These are phyloP conservation scores for Alfaro cultratus DNA, from an alignment of 2,797 vertebrate species.

Conservation along the genomic window DNA sequence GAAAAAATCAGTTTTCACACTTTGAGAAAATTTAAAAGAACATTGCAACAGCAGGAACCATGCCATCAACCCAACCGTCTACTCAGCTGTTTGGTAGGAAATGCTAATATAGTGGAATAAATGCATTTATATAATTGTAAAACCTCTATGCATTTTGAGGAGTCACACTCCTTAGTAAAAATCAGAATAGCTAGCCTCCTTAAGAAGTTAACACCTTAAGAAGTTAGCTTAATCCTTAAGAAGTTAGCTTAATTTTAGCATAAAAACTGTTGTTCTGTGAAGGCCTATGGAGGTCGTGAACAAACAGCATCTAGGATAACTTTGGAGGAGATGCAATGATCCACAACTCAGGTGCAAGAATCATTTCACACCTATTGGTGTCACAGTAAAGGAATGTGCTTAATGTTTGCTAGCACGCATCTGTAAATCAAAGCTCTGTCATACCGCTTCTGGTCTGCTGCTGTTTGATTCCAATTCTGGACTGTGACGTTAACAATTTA, in stretches of 20 bases:
- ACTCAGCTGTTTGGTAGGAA: neutral
- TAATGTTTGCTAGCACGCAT: slow-evolving; percentile 12
- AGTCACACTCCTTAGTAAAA: neutral
- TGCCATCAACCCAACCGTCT: neutral
- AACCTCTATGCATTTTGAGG: slow-evolving; percentile 31
- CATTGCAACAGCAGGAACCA: neutral
- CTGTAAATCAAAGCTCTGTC: slow-evolving; percentile 21
- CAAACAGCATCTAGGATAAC: neutral
- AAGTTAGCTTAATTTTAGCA: neutral
- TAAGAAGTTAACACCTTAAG: neutral
- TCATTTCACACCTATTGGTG: neutral
- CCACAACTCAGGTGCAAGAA: neutral
- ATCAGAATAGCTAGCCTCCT: neutral
- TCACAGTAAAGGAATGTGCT: neutral
- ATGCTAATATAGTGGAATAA: slow-evolving; percentile 8
- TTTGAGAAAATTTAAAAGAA: neutral
- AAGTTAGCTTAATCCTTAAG: neutral
- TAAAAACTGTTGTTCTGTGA: neutral
- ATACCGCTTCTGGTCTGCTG: slow-evolving; percentile 22
- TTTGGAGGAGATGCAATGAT: neutral
- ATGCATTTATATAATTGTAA: slow-evolving; percentile 21
- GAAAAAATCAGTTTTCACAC: neutral
- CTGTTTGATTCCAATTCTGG: slow-evolving; percentile 3
- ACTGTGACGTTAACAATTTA: slow-evolving; percentile 63
- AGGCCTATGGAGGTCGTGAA: neutral